Evolutionary conservation across 2,113 vertebrate species (phyloP), one percentile per base, ranked within the genome.

Genomic region (Raja brachyura): DNA sequence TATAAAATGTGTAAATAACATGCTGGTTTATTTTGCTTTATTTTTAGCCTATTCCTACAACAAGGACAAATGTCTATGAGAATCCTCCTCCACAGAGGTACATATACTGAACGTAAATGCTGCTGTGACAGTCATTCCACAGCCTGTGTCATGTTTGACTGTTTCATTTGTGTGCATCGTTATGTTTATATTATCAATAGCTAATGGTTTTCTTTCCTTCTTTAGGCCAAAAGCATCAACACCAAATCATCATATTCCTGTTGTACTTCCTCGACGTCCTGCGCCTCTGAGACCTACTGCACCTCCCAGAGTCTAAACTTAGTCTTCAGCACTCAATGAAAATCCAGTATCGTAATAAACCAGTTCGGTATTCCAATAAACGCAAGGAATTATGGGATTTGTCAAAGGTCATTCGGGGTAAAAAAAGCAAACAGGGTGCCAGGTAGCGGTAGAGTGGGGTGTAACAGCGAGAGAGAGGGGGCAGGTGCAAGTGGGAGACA

Each of bases 151-250:
- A 73, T 4, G 20, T 14, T 73, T 73, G 18, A 73, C 18, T 73
- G 66, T 68, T 5, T 73, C 16, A n/a, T 13, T 56, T 56, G 22
- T 56, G 18, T 68, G 28, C 33, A 73, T 54, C 22, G 25, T 73
- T 48, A 25, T 54, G 13, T 39, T 90, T 70, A 70, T 48, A 70
- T 73, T 90, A 66, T 68, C 63, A 90, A 20, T 28, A 11, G 20
- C 18, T 73, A 25, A 73, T 22, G 18, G 6, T 70, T 20, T 22
- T 73, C 20, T 92, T 73, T 92, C 31, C 73, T 54, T 92, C 70
- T 92, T 92, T 92, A 92, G 90, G 68, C 90, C 31, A 92, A 4
- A 22, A 39, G 66, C 33, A 73, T 54, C 68, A 48, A 92, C 22
- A 70, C 68, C 63, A 22, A 73, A 4, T 0, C 22, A 22, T 73